A percentile compares a stretch with the other conserved stretches of the same genome.
These are phyloP conservation scores for Drosophila putrida DNA, from an alignment of 2,888 invertebrate genomes.

Conservation along the genomic window DNA sequence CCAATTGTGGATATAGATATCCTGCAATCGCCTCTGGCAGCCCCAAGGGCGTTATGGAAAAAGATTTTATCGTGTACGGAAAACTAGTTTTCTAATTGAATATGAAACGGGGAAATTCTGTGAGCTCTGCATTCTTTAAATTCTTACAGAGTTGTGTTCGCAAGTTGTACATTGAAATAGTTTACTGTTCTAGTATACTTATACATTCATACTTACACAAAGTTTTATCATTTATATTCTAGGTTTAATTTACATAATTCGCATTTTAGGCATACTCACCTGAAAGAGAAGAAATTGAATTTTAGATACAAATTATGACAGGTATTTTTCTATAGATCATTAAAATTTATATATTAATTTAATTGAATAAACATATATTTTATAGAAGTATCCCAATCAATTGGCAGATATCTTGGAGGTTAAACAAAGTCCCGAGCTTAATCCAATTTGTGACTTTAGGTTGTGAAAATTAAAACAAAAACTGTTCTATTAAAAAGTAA, in stretches of 20 bases:
- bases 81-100: slow-evolving; percentile 18
- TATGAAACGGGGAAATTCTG: neutral
- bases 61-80: neutral
- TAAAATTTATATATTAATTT: no score
- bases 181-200: neutral
- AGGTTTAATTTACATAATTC: neutral
- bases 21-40: neutral
- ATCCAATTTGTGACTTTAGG: no score
- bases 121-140: neutral
- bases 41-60: slow-evolving; percentile 4
- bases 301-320: neutral
- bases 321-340: no score
- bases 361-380: no score
- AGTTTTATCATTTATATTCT: neutral
- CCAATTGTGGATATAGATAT: slow-evolving; percentile 26
- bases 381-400: no score
- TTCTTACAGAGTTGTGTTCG: neutral
- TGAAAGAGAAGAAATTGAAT: slow-evolving; percentile 20
- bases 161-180: neutral
- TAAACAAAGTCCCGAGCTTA: no score
- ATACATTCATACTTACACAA: slow-evolving; percentile 6
- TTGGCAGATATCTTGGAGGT: no score
- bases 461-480: no score
- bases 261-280: slow-evolving; percentile 56
- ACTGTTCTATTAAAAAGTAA: no score